Base-by-base conservation (phyloP, 2,888 invertebrate genomes). In the Tryphoninae sp. region DNA sequence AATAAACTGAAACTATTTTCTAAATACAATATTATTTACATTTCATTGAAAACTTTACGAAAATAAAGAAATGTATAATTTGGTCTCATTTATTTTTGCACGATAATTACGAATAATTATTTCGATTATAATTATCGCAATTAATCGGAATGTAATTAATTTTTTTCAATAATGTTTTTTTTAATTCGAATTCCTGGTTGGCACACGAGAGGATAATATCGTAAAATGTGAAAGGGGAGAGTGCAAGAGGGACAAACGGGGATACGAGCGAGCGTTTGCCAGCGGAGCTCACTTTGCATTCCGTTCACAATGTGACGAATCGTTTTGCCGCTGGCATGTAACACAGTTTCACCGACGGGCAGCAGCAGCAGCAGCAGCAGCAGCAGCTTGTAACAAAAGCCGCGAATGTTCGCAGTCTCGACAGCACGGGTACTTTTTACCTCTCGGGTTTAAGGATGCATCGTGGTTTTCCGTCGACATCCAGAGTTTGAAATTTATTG, bases 221-320 rank as follows among this genome's bases (percentile, higher is more conserved):
- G 62, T 62, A 6, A 59, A 81, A 78, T 78, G 78, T 78, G 74
- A 78, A 81, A 75, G 74, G 71, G 45, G 49, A 78, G 42, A 69
- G 40, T 69, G 40, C 8, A 19, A 53, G 62, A 55, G 61, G 61
- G 65, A 65, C 11, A 65, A 26, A 45, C 26, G 51, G 45, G 65
- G 16, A 71, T 59, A 64, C 33, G 40, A 77, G 68, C 58, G 76
- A 69, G 81, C 68, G 55, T 78, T 74, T 68, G 76, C 74, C 64
- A 71, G 40, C 64, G 69, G 59, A 74, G 59, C 62, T 71, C 45
- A 75, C 26, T 81, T 75, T 78, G 78, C 78, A 81, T 81, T 81
- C 81, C 74, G 74, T 75, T 75, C 65, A 55, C 78, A 75, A 74
- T 61, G 65, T 71, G 59, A 74, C 59, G 81, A 81, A 77, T 81